Base-by-base conservation (phyloP, 2,888 invertebrate species). In the Apodemia mormo region DNA sequence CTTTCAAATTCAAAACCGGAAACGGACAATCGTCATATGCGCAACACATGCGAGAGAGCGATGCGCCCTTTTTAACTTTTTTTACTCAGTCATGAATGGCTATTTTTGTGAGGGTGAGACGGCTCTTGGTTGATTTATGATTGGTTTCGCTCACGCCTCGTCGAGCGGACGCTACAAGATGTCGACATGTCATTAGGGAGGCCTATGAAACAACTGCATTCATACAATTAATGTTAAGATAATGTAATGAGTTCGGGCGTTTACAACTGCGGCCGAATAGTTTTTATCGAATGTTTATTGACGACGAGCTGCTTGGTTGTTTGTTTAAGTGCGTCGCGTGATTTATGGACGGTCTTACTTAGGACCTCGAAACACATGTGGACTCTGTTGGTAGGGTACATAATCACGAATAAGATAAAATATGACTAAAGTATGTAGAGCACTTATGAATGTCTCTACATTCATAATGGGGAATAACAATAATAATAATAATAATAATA, bases 1-100 rank as follows among this genome's bases (percentile, higher is more conserved):
- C 22, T 45, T 83, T 80, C 80, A 79, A 88, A 90, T 90, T 80
- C 79, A 80, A 54, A 83, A 88, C 89, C 92, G 92, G 92, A 92
- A 92, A 89, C 85, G 78, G 75, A 73, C 75, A 76, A 77, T 78
- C 87, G 83, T 87, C 92, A 92, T 86, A 89, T 92, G 92, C 80
- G 77, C 82, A 73, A 81, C 92, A 92, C 89, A 90, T 92, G 92
- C 87, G 88, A 86, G 68, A 70, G 83, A 85, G 84, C 87, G 80
- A 79, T 74, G 79, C 81, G 85, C 88, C 89, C 85, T 90, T 91
- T 91, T 90, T 86, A 83, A 79, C 74, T 80, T 83, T 85, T 83
- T 85, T 85, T 84, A 83, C 85, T 85, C 82, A 79, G 80, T 75
- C 81, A 78, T 81, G 82, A 81, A 82, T 78, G 82, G 76, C 83